phyloP scores from a whole-genome alignment of 2,888 invertebrate genomes.

The Pollenia angustigena region DNA sequence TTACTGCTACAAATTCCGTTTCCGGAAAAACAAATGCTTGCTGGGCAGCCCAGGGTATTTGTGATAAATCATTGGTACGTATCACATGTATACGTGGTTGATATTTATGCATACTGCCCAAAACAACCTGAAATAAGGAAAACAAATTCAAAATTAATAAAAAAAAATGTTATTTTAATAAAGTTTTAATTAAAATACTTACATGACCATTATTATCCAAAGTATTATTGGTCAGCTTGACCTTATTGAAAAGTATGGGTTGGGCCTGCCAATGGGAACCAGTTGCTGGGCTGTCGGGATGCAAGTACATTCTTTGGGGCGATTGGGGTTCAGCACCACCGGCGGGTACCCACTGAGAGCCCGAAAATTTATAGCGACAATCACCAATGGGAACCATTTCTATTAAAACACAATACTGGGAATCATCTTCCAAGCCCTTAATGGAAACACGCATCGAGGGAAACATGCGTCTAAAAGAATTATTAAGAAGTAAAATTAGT shows the following conservation, averaged over 20 bases:
- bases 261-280: conserved; percentile 95
- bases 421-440: conserved; percentile 90
- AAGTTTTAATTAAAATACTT: conserved; percentile 83
- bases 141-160: conserved; percentile 1
- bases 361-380: conserved; percentile 92
- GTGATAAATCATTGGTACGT: conserved; percentile 89
- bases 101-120: conserved; percentile 99
- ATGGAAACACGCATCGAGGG: conserved; percentile 92
- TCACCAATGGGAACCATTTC: conserved; percentile 91
- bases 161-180: background rate
- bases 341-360: conserved; percentile 93
- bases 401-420: conserved; percentile 92
- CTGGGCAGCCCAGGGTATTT: conserved; percentile 89
- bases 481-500: background rate
- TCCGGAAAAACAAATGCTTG: conserved; percentile 89
- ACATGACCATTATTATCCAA: conserved; percentile 91
- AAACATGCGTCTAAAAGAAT: conserved; percentile 93
- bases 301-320: conserved; percentile 90
- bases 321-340: conserved; percentile 94
- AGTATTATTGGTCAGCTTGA: conserved; percentile 95
- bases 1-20: conserved; percentile 97
- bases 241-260: conserved; percentile 90
- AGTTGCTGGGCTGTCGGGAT: conserved; percentile 94
- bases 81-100: conserved; percentile 94
- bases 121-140: conserved; percentile 87